Evolutionary conservation across 1,140 invertebrate genomes (phyloP).

Genomic region (Limonius californicus): DNA sequence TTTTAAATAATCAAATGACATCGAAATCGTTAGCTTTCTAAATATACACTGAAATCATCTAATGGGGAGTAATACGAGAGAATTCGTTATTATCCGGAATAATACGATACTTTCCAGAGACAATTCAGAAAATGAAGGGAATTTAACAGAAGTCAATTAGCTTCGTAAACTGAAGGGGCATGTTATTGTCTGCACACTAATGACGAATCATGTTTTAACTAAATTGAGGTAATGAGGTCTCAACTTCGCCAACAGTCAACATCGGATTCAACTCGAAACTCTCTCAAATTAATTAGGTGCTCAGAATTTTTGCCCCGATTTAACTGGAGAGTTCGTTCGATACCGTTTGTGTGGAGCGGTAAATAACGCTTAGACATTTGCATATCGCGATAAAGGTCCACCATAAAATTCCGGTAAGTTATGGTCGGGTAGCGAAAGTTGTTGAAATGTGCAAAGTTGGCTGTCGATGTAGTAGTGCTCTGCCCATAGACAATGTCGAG

Average conservation of each 20-base stretch:
- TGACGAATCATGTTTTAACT: constrained; percentile 43
- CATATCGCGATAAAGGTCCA: constrained; percentile 9
- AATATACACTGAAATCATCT: too few species aligned
- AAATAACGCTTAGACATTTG: constrained; percentile 19
- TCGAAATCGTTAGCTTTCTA: too few species aligned
- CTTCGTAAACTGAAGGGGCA: constrained; percentile 39
- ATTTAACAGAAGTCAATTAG: constrained; percentile 38
- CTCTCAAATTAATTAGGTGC: constrained; percentile 19
- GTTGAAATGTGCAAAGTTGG: constrained; percentile 13
- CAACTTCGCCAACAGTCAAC: constrained; percentile 32
- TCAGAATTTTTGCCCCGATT: constrained; percentile 10
- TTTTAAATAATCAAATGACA: too few species aligned
- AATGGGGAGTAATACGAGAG: too few species aligned
- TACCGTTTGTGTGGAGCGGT: constrained; percentile 10
- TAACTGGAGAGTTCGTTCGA: not conserved
- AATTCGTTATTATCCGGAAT: not conserved
- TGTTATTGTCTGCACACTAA: constrained; percentile 37
- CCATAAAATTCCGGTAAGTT: not conserved
- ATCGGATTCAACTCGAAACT: constrained; percentile 23
- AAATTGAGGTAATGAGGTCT: constrained; percentile 43
- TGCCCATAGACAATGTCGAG: constrained; percentile 1
- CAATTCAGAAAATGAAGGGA: not conserved
- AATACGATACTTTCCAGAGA: constrained; percentile 9
- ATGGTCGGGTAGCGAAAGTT: not conserved
- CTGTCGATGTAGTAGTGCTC: constrained; percentile 5